These are phyloP conservation scores for Aporophyla nigra DNA, from an alignment of 2,888 invertebrate species.

Conservation along the genomic window DNA sequence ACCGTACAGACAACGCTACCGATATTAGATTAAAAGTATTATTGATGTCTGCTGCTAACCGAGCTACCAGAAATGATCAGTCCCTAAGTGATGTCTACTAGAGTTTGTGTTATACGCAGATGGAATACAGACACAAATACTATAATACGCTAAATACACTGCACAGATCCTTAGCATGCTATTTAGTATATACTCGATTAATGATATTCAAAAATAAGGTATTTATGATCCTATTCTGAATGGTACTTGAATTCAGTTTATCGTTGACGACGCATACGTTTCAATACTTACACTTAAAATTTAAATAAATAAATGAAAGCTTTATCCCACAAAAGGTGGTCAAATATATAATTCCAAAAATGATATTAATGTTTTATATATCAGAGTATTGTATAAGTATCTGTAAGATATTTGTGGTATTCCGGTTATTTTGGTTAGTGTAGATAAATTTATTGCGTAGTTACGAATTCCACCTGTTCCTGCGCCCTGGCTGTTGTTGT, in stretches of 20 bases:
- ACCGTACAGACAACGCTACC: background rate
- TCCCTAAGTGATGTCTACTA: background rate
- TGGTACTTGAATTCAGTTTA: conserved; percentile 12
- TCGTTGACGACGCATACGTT: conserved; percentile 18
- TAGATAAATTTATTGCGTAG: conserved; percentile 55
- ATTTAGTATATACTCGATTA: conserved; percentile 32
- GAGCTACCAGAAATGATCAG: background rate
- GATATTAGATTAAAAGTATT: too few species aligned
- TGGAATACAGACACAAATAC: conserved; percentile 28
- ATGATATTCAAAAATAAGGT: conserved; percentile 27
- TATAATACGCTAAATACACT: too few species aligned
- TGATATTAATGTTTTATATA: conserved; percentile 55
- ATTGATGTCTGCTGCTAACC: too few species aligned
- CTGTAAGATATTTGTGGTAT: conserved; percentile 57
- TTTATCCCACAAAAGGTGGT: conserved; percentile 52
- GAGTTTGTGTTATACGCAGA: conserved; percentile 11
- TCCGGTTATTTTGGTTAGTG: conserved; percentile 47
- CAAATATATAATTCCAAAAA: conserved; percentile 61
- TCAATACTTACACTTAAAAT: conserved; percentile 18
- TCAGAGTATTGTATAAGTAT: conserved; percentile 56
- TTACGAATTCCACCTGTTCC: conserved; percentile 62
- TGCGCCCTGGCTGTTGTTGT: conserved; percentile 50
- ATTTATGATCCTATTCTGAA: conserved; percentile 17
- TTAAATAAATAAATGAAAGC: conserved; percentile 34
- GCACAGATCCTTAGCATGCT: conserved; percentile 3